Conservation (phyloP, 2,888 invertebrate species). For the Acanthoscelides obtectus region DNA sequence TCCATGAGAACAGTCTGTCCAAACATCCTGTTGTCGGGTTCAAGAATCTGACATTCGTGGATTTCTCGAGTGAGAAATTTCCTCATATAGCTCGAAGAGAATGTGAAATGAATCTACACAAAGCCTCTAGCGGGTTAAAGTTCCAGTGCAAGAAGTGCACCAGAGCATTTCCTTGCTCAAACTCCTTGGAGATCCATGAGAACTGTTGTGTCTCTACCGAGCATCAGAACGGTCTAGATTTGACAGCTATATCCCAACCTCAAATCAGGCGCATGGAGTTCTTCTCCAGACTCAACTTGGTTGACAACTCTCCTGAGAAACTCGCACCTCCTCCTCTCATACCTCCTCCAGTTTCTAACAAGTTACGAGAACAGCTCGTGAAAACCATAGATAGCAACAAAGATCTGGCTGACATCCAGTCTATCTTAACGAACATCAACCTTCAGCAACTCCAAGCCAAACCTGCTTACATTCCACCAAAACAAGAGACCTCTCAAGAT, state of each 20-base stretch:
- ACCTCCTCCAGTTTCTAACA: slow-evolving; percentile 18
- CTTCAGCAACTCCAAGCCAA: slow-evolving; percentile 54
- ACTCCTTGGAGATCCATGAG: slow-evolving; percentile 64
- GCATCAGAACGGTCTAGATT: slow-evolving; percentile 37
- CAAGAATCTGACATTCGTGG: slow-evolving; percentile 70
- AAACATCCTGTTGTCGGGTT: slow-evolving; percentile 59
- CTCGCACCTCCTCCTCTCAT: slow-evolving; percentile 9
- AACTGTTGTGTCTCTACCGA: slow-evolving; percentile 47
- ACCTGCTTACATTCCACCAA: slow-evolving; percentile 3
- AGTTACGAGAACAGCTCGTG: slow-evolving; percentile 34
- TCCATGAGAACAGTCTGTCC: slow-evolving; percentile 47
- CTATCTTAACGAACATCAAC: slow-evolving; percentile 75
- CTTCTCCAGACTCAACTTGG: slow-evolving; percentile 73
- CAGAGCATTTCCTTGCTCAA: slow-evolving; percentile 66
- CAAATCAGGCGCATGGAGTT: slow-evolving; percentile 70
- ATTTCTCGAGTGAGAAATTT: slow-evolving; percentile 76
- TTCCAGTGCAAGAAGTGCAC: slow-evolving; percentile 68
- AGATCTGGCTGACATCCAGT: slow-evolving; percentile 82
- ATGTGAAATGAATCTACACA: slow-evolving; percentile 64
- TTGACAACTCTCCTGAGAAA: slow-evolving; percentile 59
- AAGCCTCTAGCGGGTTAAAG: slow-evolving; percentile 53
- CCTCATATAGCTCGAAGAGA: slow-evolving; percentile 70
- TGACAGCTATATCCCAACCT: slow-evolving; percentile 48
- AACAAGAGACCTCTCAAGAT: slow-evolving; percentile 21
- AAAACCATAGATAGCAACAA: slow-evolving; percentile 54